Evolutionary conservation across 2,113 vertebrate species (phyloP).

Genomic region (Sorex araneus): DNA sequence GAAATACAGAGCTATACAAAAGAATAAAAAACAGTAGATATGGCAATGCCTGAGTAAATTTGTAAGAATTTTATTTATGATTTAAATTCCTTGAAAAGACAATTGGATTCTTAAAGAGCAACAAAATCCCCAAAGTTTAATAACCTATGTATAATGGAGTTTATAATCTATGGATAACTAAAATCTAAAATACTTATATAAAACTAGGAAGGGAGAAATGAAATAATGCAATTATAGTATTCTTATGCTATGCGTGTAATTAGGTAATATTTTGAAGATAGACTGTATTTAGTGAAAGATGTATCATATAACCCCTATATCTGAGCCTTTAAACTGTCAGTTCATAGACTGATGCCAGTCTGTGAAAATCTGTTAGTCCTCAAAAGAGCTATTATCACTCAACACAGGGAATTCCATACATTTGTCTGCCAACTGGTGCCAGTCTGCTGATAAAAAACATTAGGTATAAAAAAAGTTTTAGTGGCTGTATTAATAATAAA

Average conservation of each 20-base stretch:
- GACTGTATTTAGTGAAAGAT: neutral
- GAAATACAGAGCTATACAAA: slow-evolving; percentile 20
- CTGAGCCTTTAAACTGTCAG: neutral
- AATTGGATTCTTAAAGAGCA: neutral
- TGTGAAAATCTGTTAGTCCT: too few relatives aligned
- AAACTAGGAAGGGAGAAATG: neutral
- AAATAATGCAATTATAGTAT: neutral
- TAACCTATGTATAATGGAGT: neutral
- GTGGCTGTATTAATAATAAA: neutral
- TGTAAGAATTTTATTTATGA: neutral
- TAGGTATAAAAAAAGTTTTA: slow-evolving; percentile 27
- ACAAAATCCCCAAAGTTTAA: neutral
- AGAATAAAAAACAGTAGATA: neutral
- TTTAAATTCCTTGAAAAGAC: slow-evolving; percentile 29
- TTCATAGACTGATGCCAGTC: slow-evolving; percentile 1
- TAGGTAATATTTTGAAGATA: slow-evolving; percentile 9
- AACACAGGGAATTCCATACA: too few relatives aligned
- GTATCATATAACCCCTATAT: slow-evolving; percentile 16
- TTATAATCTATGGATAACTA: neutral
- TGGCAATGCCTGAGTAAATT: neutral
- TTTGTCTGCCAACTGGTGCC: too few relatives aligned
- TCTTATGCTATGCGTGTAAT: slow-evolving; percentile 26
- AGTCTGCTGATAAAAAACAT: neutral
- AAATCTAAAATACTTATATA: neutral
- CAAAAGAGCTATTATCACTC: too few relatives aligned